Evolutionary conservation across 2,888 invertebrate genomes (phyloP), one percentile per base, ranked within the genome.

Genomic region (Deladenus siricidicola): DNA sequence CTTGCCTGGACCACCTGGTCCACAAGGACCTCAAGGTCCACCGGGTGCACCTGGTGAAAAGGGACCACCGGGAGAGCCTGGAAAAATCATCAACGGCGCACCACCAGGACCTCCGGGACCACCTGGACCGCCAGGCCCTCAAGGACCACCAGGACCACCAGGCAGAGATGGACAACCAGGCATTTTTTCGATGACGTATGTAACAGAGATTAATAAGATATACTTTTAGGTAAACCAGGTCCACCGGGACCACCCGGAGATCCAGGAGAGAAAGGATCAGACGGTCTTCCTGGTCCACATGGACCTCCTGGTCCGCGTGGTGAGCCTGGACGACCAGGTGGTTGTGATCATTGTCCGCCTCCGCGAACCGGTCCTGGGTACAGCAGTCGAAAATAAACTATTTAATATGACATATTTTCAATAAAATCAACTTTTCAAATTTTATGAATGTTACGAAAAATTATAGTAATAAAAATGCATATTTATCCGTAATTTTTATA

Each of bases 261-360:
- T 42, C 60, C 68, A 6, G 72, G 72, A 29, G 70, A 72, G 55
- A 67, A 70, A 55, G 72, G 72, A 17, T 63, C 70, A 50, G 68
- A 67, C 49, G 73, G 72, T 8, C 53, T 67, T 6, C 69, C 73
- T 21, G 72, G 72, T 17, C 71, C 70, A 10, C 67, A 56, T 10
- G 70, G 72, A 53, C 59, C 67, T 23, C 64, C 66, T 2, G 63
- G 60, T 6, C 60, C 60, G n/a, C 39, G 60, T 8, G 60, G 60
- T 4, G 58, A 58, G n/a, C 60, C 67, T 17, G 73, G 73, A 17
- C 60, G 59, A 24, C 73, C 73, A 3, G 73, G 74, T n/a, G 69
- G 70, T 10, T 78, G 78, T 64, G 76, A 76, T 61, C 77, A 77
- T 49, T 78, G 78, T 51, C 77, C 78, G 39, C 70, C 75, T 29